A percentile compares a stretch with the other conserved stretches of the same genome.
These are phyloP conservation scores for Bacillus rossius DNA, from an alignment of 1,140 invertebrate species.

Conservation along the genomic window DNA sequence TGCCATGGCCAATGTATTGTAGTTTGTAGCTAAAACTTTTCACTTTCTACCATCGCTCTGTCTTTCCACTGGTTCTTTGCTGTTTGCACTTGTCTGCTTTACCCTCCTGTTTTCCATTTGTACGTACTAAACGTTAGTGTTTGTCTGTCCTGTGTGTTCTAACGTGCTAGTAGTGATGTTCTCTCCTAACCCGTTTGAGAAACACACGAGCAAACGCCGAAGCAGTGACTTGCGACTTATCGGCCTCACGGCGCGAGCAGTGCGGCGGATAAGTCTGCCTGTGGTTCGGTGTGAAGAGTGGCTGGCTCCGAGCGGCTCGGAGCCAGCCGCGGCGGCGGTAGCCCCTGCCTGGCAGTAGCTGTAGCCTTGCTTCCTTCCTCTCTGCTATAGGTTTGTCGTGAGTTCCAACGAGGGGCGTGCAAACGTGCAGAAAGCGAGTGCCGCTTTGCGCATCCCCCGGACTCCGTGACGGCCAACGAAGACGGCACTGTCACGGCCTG, in stretches of 20 bases:
- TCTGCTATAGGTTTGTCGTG: slow-evolving; percentile 90
- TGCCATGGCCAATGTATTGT: slow-evolving; percentile 14
- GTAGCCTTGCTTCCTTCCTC: slow-evolving; percentile 30
- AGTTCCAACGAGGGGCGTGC: slow-evolving; percentile 96
- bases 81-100: slow-evolving; percentile 16
- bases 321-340: too few relatives aligned
- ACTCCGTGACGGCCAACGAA: slow-evolving; percentile 86
- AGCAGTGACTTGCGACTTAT: too few relatives aligned
- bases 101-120: neutral
- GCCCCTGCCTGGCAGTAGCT: slow-evolving; percentile 21
- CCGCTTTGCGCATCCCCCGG: slow-evolving; percentile 95
- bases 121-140: too few relatives aligned
- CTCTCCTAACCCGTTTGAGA: too few relatives aligned
- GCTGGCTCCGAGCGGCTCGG: too few relatives aligned
- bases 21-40: slow-evolving; percentile 12
- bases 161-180: too few relatives aligned
- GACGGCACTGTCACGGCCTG: slow-evolving; percentile 96
- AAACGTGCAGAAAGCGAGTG: slow-evolving; percentile 93
- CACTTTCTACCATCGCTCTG: slow-evolving; percentile 15
- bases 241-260: too few relatives aligned
- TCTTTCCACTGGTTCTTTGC: slow-evolving; percentile 15
- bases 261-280: too few relatives aligned
- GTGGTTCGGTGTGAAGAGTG: too few relatives aligned
- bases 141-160: too few relatives aligned
- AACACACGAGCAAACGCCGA: too few relatives aligned